Conservation (phyloP, 2,113 vertebrate species). For the Nothobranchius kuhntae region DNA sequence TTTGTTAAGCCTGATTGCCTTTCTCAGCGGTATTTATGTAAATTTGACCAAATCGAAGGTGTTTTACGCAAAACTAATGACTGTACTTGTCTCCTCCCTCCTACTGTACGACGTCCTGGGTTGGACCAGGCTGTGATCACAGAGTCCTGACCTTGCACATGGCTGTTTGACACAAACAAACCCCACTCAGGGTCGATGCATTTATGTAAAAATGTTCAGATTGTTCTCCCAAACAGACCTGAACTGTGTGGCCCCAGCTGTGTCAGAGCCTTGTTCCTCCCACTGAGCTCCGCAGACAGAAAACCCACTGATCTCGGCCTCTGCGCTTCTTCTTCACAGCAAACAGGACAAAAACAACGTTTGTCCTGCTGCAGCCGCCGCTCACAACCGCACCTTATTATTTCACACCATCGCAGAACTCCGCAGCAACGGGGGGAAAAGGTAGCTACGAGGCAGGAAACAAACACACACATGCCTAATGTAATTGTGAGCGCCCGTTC, state of each 20-base stretch:
- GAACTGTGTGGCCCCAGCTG: slow-evolving; percentile 52
- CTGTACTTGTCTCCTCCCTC: too few relatives aligned
- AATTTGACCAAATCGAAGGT: background rate
- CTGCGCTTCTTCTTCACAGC: slow-evolving; percentile 43
- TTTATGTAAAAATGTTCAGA: slow-evolving; percentile 47
- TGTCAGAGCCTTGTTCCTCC: slow-evolving; percentile 62
- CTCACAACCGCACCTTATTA: slow-evolving; percentile 68
- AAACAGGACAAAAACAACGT: slow-evolving; percentile 57
- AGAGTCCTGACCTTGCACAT: background rate
- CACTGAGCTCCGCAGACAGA: slow-evolving; percentile 56
- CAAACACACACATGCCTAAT: slow-evolving; percentile 65
- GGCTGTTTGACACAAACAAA: background rate
- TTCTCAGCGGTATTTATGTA: background rate
- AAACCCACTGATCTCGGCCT: slow-evolving; percentile 54
- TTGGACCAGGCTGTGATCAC: background rate
- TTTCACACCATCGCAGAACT: slow-evolving; percentile 60
- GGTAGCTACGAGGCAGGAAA: slow-evolving; percentile 59
- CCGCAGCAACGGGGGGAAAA: slow-evolving; percentile 33
- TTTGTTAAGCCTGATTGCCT: background rate
- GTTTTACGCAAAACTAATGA: background rate
- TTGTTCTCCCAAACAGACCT: slow-evolving; percentile 51
- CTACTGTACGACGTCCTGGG: background rate
- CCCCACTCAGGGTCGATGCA: background rate
- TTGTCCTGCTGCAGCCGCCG: slow-evolving; percentile 56
- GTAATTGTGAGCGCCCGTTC: slow-evolving; percentile 76